Base-by-base conservation (phyloP, 2,888 invertebrate genomes). In the Neocrepidodera transversa region DNA sequence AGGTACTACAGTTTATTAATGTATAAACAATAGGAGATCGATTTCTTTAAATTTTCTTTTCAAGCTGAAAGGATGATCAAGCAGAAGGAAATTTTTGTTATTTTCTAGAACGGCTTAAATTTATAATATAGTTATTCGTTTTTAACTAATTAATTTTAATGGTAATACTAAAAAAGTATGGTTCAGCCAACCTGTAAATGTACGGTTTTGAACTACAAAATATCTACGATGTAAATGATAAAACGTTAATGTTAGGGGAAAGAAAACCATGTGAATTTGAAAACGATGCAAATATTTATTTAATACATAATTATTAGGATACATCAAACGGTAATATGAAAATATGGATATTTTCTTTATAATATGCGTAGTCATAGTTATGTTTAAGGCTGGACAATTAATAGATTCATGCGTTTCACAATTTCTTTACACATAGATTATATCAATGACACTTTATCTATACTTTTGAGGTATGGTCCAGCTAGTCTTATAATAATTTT, bases 201-300 rank as follows among this genome's bases (percentile, higher is more conserved):
- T n/a, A n/a, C n/a, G n/a, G n/a, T n/a, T n/a, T n/a, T n/a, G n/a
- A n/a, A n/a, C n/a, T n/a, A n/a, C n/a, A n/a, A n/a, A n/a, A n/a
- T n/a, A n/a, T n/a, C n/a, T n/a, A n/a, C n/a, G n/a, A n/a, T n/a
- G n/a, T n/a, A n/a, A n/a, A n/a, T n/a, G n/a, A n/a, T n/a, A n/a
- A n/a, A n/a, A n/a, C n/a, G n/a, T n/a, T n/a, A n/a, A n/a, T 30
- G 30, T 30, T 4, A 10, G 13, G 35, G 10, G 26, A 14, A 26
- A 18, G 11, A 26, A 45, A 45, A 45, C 7, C 2, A 28, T 1
- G 10, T 10, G 1, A 14, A 14, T 26, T 54, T 54, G 45, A 78
- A 79, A 79, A 79, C 78, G 77, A 78, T 79, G 78, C 74, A 79
- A 78, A 79, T 78, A 78, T 79, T 79, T 79, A 79, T 79, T 65